phyloP scores from a whole-genome alignment of 2,888 invertebrate genomes.

The Listrodromus nycthemerus region DNA sequence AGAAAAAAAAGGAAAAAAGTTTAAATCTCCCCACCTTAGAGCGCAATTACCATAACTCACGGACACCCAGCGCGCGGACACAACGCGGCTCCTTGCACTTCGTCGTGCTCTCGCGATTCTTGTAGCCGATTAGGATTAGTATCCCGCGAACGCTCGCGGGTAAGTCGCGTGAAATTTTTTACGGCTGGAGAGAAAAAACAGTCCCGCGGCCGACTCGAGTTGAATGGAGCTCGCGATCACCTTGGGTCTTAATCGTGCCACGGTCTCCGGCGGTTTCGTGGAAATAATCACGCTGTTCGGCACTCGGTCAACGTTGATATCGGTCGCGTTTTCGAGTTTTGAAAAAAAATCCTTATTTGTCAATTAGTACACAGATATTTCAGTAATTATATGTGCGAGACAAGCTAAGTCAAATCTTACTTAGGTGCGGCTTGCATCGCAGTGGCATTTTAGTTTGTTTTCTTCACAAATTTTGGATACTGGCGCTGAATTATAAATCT shows the following conservation, averaged over 20 bases:
- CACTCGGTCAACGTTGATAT: background rate
- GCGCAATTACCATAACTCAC: conserved; percentile 77
- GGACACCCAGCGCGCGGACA: conserved; percentile 67
- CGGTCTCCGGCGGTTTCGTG: background rate
- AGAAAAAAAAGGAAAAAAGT: conserved; percentile 8
- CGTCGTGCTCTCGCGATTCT: conserved; percentile 65
- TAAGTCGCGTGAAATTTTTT: conserved; percentile 66
- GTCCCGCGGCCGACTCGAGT: background rate
- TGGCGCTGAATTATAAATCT: background rate
- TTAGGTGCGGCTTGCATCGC: conserved; percentile 37
- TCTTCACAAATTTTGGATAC: too few species aligned
- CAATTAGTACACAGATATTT: background rate
- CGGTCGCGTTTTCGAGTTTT: background rate
- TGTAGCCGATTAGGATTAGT: conserved; percentile 66
- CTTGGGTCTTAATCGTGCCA: background rate
- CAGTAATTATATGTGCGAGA: conserved; percentile 6
- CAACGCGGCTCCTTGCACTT: conserved; percentile 59
- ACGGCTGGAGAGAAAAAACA: background rate
- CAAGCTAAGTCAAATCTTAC: background rate
- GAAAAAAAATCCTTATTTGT: conserved; percentile 33
- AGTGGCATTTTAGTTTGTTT: background rate
- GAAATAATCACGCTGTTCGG: background rate
- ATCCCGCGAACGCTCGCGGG: conserved; percentile 66
- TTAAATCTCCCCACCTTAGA: conserved; percentile 52
- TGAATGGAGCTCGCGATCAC: background rate